A percentile compares a stretch with the other conserved stretches of the same genome.
These are phyloP conservation scores for Sebastes elongatus DNA, from an alignment of 2,797 vertebrate genomes.

Conservation along the genomic window DNA sequence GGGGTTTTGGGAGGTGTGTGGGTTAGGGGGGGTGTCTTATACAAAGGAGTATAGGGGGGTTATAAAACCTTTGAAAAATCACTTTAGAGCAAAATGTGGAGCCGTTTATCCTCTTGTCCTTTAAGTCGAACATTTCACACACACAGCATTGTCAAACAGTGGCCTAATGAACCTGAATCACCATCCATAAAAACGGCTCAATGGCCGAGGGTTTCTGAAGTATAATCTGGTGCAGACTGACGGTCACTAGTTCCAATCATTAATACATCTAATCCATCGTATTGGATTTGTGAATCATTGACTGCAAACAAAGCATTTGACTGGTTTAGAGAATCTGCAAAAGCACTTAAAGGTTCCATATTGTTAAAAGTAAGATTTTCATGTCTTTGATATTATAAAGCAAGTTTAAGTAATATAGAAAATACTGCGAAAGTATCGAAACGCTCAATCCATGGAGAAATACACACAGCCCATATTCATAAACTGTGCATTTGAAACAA, in stretches of 20 bases:
- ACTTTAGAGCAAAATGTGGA: conserved; percentile 53
- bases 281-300: conserved; percentile 18
- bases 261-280: conserved; percentile 18
- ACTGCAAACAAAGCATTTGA: not conserved
- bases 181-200: conserved; percentile 48
- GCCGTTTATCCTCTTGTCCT: conserved; percentile 50
- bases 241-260: not conserved
- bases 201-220: conserved; percentile 22
- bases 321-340: not conserved
- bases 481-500: too few relatives aligned
- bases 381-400: too few relatives aligned
- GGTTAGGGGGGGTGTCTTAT: conserved; percentile 5
- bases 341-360: not conserved
- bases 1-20: conserved; percentile 39
- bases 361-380: too few relatives aligned
- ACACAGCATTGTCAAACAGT: conserved; percentile 52
- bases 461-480: too few relatives aligned
- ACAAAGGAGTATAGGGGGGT: conserved; percentile 26
- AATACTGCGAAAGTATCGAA: too few relatives aligned
- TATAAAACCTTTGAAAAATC: conserved; percentile 57
- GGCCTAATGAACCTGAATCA: conserved; percentile 60
- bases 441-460: too few relatives aligned
- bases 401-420: too few relatives aligned
- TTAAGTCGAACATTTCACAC: conserved; percentile 47
- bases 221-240: conserved; percentile 8